phyloP scores from a whole-genome alignment of 2,888 invertebrate genomes.

The Nomada ferruginata region DNA sequence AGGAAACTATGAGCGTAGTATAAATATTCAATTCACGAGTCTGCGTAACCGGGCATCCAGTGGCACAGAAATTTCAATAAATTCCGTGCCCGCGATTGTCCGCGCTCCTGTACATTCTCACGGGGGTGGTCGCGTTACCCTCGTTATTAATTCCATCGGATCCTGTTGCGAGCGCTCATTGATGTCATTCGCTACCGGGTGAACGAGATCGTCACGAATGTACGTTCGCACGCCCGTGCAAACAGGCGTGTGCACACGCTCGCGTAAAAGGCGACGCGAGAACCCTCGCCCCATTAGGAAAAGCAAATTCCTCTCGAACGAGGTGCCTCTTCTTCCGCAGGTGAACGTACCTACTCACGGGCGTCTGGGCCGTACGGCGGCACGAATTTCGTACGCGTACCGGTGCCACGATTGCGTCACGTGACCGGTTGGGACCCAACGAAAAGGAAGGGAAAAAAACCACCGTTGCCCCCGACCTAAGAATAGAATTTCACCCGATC shows the following conservation, averaged over 20 bases:
- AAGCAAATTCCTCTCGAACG: not conserved
- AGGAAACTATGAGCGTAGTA: no score
- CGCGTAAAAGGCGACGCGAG: not conserved
- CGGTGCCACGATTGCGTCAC: conserved; percentile 30
- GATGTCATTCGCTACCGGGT: not conserved
- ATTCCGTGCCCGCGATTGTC: not conserved
- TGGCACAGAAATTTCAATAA: conserved; percentile 1
- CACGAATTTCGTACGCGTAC: conserved; percentile 37
- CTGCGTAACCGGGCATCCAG: not conserved
- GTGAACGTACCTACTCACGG: not conserved
- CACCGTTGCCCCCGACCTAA: conserved; percentile 42
- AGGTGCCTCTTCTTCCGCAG: not conserved
- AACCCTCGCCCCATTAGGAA: no score
- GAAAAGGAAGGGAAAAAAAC: not conserved
- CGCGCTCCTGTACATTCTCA: not conserved
- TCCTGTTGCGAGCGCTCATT: conserved; percentile 1
- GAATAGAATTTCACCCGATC: conserved; percentile 52
- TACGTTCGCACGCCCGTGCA: not conserved
- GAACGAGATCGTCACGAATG: not conserved
- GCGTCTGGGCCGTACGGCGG: conserved; percentile 19
- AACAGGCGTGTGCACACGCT: not conserved
- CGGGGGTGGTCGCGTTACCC: not conserved
- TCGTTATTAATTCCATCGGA: not conserved
- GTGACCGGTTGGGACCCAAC: conserved; percentile 9
- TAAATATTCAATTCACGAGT: no score